phyloP scores from a whole-genome alignment of 1,140 invertebrate genomes.

The Bursaphelenchus mucronatus region DNA sequence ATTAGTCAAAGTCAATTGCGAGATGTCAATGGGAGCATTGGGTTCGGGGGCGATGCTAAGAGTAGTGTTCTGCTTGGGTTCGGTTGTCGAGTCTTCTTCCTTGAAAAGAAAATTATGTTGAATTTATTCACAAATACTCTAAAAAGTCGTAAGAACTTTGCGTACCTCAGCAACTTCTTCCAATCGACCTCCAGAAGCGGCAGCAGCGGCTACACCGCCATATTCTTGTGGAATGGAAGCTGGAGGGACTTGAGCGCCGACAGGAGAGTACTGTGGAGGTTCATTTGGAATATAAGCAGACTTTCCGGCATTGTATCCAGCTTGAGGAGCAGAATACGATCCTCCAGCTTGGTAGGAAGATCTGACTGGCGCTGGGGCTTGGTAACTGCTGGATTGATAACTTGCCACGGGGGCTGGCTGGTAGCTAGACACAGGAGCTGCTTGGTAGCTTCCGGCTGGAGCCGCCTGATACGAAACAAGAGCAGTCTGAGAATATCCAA shows the following conservation, averaged over 20 bases:
- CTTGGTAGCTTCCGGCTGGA: not conserved
- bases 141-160: too few relatives aligned
- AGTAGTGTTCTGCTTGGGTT: conserved; percentile 2
- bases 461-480: conserved; percentile 1
- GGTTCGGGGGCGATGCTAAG: not conserved
- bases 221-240: conserved; percentile 10
- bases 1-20: conserved; percentile 39
- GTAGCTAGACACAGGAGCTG: too few relatives aligned
- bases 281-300: conserved; percentile 3
- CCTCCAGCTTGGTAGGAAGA: too few relatives aligned
- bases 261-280: not conserved
- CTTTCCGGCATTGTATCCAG: too few relatives aligned
- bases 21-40: conserved; percentile 33
- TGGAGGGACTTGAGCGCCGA: conserved; percentile 1
- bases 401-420: too few relatives aligned
- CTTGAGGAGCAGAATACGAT: too few relatives aligned
- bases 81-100: conserved; percentile 5
- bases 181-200: not conserved
- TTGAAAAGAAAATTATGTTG: not conserved
- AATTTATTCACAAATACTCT: too few relatives aligned
- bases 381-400: too few relatives aligned
- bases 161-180: not conserved
- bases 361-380: too few relatives aligned
- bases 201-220: not conserved
- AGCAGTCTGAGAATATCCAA: not conserved